A percentile compares a stretch with the other conserved stretches of the same genome.
These are phyloP conservation scores for Dipus sagitta DNA, from an alignment of 2,797 vertebrate genomes.

Conservation along the genomic window DNA sequence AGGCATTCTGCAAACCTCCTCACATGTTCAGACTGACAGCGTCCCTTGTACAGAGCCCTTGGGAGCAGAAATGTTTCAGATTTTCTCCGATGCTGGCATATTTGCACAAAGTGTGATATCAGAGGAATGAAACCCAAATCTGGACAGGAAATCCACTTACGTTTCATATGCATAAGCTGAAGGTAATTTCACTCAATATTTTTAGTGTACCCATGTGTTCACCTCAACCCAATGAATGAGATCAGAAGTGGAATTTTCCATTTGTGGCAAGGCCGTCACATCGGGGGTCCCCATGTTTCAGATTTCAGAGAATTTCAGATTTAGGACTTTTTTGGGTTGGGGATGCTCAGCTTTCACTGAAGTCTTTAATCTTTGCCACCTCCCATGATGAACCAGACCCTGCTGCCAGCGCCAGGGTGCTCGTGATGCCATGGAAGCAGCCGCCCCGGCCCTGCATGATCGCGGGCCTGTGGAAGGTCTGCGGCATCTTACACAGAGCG, in stretches of 20 bases:
- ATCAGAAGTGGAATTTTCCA: not conserved
- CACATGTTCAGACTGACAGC: fast-evolving
- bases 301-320: not conserved
- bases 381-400: not conserved
- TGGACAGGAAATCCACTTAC: not conserved
- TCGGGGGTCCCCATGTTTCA: not conserved
- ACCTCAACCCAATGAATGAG: too few relatives aligned
- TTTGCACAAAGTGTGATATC: not conserved
- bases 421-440: fast-evolving
- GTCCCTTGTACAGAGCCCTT: too few relatives aligned
- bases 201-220: too few relatives aligned
- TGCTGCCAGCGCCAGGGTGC: not conserved
- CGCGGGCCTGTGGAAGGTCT: not conserved
- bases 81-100: not conserved
- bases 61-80: too few relatives aligned
- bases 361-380: not conserved
- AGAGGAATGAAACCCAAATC: not conserved
- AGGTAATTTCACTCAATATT: too few relatives aligned
- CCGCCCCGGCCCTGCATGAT: fast-evolving
- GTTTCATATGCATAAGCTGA: not conserved
- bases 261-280: too few relatives aligned
- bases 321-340: not conserved
- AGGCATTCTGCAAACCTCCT: not conserved
- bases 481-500: not conserved
- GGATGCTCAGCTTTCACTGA: not conserved